Conservation (phyloP, 2,797 vertebrate species). For the Peromyscus attwateri region DNA sequence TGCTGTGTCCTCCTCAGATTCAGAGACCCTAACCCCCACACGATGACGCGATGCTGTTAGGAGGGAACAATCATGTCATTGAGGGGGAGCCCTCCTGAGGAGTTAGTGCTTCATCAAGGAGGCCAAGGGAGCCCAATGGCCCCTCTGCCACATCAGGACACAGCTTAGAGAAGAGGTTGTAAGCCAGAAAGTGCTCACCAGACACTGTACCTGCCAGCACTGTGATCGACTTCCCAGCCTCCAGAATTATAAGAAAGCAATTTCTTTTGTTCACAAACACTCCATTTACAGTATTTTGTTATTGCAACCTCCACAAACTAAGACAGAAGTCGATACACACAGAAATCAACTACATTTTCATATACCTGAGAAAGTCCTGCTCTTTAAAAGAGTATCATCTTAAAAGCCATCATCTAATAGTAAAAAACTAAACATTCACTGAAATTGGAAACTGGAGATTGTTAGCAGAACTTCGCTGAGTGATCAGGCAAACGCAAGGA, state of each 20-base stretch:
- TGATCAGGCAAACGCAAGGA: not conserved
- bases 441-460: not conserved
- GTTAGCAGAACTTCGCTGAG: not conserved
- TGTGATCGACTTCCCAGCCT: not conserved
- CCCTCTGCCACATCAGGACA: not conserved
- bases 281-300: not conserved
- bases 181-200: not conserved
- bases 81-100: not conserved
- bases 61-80: not conserved
- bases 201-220: not conserved
- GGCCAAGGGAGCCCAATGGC: not conserved
- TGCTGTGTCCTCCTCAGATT: not conserved
- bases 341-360: not conserved
- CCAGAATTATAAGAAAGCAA: not conserved
- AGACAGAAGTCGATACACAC: not conserved
- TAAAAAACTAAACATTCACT: not conserved
- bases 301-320: not conserved
- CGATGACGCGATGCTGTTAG: not conserved
- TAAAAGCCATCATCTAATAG: not conserved
- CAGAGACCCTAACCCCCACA: not conserved
- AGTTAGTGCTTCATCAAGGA: not conserved
- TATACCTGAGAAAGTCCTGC: not conserved
- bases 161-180: not conserved
- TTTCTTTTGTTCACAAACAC: not conserved
- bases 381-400: not conserved